Conservation (phyloP, 2,797 vertebrate genomes). For the Xenops minutus region DNA sequence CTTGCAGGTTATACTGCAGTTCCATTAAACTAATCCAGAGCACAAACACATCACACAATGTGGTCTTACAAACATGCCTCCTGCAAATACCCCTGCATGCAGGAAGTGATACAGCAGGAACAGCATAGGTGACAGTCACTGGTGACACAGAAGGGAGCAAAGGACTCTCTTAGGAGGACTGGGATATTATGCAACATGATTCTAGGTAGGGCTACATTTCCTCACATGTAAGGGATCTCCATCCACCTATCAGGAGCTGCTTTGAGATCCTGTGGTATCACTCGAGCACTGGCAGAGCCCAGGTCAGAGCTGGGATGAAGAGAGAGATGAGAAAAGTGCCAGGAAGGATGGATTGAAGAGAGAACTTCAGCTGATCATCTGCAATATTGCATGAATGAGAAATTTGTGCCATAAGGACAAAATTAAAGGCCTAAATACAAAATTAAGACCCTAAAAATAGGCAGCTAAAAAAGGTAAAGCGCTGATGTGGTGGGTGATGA, state of each 20-base stretch:
- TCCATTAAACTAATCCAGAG: constrained; percentile 46
- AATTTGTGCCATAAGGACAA: neutral
- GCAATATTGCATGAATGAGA: neutral
- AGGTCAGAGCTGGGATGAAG: neutral
- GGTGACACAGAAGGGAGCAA: rapidly evolving
- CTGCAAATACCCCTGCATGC: neutral
- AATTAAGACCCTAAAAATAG: neutral
- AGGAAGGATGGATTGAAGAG: neutral
- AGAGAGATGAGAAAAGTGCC: neutral
- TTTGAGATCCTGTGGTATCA: neutral
- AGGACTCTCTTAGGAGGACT: neutral
- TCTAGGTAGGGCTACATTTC: neutral
- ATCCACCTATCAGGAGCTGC: neutral
- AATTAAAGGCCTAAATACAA: neutral
- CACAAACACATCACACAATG: neutral
- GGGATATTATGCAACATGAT: neutral
- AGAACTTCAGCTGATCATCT: neutral
- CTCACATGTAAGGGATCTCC: neutral
- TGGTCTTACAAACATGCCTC: neutral
- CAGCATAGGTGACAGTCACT: neutral
- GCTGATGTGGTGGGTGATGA: neutral
- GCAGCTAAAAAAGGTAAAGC: neutral
- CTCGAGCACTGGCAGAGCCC: neutral
- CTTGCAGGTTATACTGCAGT: neutral
- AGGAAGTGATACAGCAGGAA: constrained; percentile 9